Conservation (phyloP, 1,140 invertebrate species). For the Scaptomyza hsui region DNA sequence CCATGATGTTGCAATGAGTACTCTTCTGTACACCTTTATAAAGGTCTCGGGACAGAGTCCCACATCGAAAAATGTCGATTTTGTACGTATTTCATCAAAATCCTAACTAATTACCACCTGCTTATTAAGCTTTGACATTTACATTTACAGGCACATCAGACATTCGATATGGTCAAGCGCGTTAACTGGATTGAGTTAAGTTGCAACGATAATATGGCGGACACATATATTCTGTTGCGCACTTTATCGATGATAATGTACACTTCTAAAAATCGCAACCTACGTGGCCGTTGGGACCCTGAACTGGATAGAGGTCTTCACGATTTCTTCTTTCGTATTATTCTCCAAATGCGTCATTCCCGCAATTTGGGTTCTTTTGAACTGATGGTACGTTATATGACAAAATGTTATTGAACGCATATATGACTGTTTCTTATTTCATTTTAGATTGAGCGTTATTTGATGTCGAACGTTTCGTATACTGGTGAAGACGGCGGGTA, state of each 20-base stretch:
- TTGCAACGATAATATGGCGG: neutral
- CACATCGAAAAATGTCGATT: too few relatives aligned
- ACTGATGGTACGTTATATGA: constrained; percentile 39
- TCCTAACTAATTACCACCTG: too few relatives aligned
- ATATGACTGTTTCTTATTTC: too few relatives aligned
- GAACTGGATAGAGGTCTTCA: constrained; percentile 8
- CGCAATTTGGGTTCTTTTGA: constrained; percentile 2
- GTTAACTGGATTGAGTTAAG: constrained; percentile 22
- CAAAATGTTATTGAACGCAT: too few relatives aligned
- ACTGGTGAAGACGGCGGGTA: too few relatives aligned
- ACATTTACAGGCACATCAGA: too few relatives aligned
- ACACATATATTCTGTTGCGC: constrained; percentile 22
- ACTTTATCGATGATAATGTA: constrained; percentile 20
- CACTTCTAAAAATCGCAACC: neutral
- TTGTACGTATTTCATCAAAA: constrained; percentile 10
- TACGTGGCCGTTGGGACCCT: neutral
- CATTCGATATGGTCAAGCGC: constrained; percentile 13
- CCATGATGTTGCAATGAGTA: constrained; percentile 8
- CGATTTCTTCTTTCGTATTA: constrained; percentile 15
- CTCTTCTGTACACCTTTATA: constrained; percentile 9
- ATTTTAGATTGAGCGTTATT: too few relatives aligned
- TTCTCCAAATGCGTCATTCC: constrained; percentile 4
- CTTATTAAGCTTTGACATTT: neutral
- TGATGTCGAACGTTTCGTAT: too few relatives aligned
- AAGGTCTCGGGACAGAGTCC: constrained; percentile 15